A percentile compares a stretch with the other conserved stretches of the same genome.
phyloP scores from a whole-genome alignment of 2,888 invertebrate genomes.

The Harpagoxenus sublaevis region DNA sequence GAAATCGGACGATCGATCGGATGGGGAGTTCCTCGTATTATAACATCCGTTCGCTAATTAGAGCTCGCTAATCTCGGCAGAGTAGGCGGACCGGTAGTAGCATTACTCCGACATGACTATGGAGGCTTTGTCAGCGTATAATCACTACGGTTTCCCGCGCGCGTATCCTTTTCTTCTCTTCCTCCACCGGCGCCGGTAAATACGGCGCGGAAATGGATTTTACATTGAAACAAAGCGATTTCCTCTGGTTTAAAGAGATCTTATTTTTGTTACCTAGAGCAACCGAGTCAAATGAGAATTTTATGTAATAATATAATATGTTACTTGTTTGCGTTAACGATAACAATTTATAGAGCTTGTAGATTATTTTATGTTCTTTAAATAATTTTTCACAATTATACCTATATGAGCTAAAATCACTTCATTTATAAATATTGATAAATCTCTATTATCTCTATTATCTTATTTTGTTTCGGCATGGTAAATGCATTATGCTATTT shows the following conservation, averaged over 20 bases:
- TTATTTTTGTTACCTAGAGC: conserved; percentile 14
- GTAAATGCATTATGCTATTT: background rate
- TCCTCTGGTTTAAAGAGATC: conserved; percentile 12
- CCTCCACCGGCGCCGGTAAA: conserved; percentile 7
- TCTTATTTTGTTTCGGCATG: background rate
- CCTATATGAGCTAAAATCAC: background rate
- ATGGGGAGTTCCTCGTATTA: conserved; percentile 39
- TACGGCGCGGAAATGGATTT: conserved; percentile 40
- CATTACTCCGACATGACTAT: conserved; percentile 26
- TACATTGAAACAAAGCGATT: conserved; percentile 31
- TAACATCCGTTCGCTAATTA: conserved; percentile 51
- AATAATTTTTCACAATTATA: conserved; percentile 2
- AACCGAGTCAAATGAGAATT: conserved; percentile 10
- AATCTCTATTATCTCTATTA: no score
- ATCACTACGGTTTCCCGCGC: conserved; percentile 39
- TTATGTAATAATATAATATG: conserved; percentile 5
- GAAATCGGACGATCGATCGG: conserved; percentile 44
- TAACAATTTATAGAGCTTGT: background rate
- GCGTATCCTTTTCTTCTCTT: conserved; percentile 42
- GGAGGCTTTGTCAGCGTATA: conserved; percentile 42
- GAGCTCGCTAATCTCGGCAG: conserved; percentile 51
- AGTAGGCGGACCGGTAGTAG: conserved; percentile 36
- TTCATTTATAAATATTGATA: background rate
- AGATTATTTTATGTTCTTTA: background rate
- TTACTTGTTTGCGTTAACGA: background rate